Evolutionary conservation across 2,797 vertebrate genomes (phyloP).

Genomic region (Eulemur albifrons): DNA sequence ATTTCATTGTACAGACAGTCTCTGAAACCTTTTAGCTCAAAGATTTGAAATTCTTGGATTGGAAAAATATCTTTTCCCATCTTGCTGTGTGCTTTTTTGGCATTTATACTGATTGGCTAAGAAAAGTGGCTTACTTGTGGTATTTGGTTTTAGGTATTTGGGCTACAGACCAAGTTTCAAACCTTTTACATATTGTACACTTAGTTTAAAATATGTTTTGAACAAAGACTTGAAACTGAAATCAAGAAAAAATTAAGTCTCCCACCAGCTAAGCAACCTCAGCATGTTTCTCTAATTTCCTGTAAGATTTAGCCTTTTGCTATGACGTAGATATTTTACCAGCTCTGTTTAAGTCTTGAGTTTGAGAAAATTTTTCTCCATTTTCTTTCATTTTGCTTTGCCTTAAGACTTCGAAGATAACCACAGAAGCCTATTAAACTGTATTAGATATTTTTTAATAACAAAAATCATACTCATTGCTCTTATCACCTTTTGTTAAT

Average conservation of each 20-base stretch:
- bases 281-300: constrained; percentile 46
- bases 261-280: neutral
- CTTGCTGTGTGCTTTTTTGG: constrained; percentile 45
- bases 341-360: constrained; percentile 19
- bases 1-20: constrained; percentile 27
- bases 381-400: constrained; percentile 42
- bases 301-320: constrained; percentile 11
- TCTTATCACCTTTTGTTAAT: constrained; percentile 63
- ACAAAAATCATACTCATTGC: constrained; percentile 43
- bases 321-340: neutral
- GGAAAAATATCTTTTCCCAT: constrained; percentile 12
- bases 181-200: neutral
- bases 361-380: neutral
- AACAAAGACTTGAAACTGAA: constrained; percentile 41
- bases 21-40: constrained; percentile 33
- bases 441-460: constrained; percentile 6
- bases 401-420: constrained; percentile 37
- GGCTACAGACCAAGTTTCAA: constrained; percentile 18
- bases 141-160: constrained; percentile 49
- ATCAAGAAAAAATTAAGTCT: constrained; percentile 47
- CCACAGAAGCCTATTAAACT: constrained; percentile 6
- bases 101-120: constrained; percentile 43
- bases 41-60: constrained; percentile 19
- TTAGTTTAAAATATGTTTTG: constrained; percentile 61
- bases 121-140: neutral